Evolutionary conservation across 2,113 vertebrate genomes (phyloP).

Genomic region (Podocnemis expansa): DNA sequence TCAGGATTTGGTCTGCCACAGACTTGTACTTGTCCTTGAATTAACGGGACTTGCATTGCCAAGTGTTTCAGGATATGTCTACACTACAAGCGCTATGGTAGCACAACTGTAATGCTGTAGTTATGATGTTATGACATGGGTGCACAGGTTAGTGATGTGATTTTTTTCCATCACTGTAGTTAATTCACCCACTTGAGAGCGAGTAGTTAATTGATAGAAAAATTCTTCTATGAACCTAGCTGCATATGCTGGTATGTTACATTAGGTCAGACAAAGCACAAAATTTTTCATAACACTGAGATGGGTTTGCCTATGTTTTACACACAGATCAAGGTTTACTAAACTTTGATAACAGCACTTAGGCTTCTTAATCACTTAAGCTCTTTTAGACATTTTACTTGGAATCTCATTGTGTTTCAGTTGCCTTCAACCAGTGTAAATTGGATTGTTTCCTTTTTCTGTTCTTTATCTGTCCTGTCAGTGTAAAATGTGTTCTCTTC

Average conservation of each 20-base stretch:
- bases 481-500: background rate
- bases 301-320: background rate
- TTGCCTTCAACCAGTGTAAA: background rate
- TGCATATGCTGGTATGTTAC: no score
- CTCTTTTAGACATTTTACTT: background rate
- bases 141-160: background rate
- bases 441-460: background rate
- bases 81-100: background rate
- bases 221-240: background rate
- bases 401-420: background rate
- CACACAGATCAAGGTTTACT: background rate
- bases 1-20: no score
- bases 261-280: no score
- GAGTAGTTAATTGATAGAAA: background rate
- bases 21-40: no score
- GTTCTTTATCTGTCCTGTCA: background rate
- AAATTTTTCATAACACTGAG: background rate
- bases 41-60: background rate
- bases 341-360: background rate
- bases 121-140: background rate
- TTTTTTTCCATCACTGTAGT: background rate
- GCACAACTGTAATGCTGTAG: background rate
- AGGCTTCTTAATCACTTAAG: background rate
- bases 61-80: background rate
- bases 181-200: background rate